phyloP scores from a whole-genome alignment of 2,113 vertebrate species.

The Crotalus horridus region DNA sequence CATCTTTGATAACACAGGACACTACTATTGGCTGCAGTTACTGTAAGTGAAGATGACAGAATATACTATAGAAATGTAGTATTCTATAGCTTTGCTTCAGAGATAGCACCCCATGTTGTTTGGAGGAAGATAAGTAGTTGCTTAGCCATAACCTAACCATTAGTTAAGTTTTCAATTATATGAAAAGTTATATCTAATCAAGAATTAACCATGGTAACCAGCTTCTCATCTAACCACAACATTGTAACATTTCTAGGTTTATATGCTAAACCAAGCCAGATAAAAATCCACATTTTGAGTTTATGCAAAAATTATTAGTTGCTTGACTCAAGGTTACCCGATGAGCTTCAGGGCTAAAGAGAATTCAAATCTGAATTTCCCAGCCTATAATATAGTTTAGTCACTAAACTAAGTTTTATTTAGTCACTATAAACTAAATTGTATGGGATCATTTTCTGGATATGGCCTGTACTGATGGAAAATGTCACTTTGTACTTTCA shows the following conservation, averaged over 20 bases:
- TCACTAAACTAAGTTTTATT: background rate
- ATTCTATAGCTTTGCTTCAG: background rate
- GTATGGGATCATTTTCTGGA: background rate
- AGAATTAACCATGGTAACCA: background rate
- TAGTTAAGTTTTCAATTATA: background rate
- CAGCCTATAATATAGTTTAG: background rate
- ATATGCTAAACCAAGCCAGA: background rate
- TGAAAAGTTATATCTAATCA: background rate
- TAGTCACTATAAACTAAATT: background rate
- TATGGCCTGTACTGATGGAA: background rate
- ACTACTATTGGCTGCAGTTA: background rate
- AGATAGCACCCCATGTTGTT: background rate
- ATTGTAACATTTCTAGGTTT: background rate
- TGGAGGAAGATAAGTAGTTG: background rate
- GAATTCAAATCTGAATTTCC: background rate
- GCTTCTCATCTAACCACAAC: background rate
- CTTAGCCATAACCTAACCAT: background rate
- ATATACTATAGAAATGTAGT: background rate
- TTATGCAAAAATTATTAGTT: background rate
- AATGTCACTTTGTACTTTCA: background rate
- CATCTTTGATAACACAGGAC: background rate
- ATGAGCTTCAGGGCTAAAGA: background rate
- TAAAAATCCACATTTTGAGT: background rate
- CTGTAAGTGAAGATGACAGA: background rate
- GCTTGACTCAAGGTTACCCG: background rate